Evolutionary conservation across 2,888 invertebrate genomes (phyloP).

Genomic region (Nemotelus pantherinus): DNA sequence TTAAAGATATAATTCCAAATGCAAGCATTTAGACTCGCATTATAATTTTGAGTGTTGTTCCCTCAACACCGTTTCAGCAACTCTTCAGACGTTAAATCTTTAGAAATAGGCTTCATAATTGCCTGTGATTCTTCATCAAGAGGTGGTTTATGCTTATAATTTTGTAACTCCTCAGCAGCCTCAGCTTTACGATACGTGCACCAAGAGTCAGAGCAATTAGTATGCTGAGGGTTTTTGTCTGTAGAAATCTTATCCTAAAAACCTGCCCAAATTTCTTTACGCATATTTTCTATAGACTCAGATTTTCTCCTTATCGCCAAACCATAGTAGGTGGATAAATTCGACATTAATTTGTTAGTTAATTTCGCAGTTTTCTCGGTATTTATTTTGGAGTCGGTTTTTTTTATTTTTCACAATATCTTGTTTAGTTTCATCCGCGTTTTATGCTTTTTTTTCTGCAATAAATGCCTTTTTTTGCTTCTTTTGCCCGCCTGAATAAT

Average conservation of each 20-base stretch:
- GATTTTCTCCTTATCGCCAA: slow-evolving; percentile 17
- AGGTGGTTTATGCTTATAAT: slow-evolving; percentile 29
- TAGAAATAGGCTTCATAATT: not conserved
- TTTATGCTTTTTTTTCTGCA: too few relatives aligned
- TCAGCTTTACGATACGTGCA: slow-evolving; percentile 27
- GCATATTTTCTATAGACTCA: slow-evolving; percentile 10
- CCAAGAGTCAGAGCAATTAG: slow-evolving; percentile 17
- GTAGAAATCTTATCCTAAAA: not conserved
- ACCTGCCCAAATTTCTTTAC: not conserved
- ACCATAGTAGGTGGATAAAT: slow-evolving; percentile 16
- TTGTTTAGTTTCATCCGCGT: too few relatives aligned
- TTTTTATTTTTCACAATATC: too few relatives aligned
- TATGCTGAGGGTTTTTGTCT: slow-evolving; percentile 16
- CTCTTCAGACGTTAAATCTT: slow-evolving; percentile 8
- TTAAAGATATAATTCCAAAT: not conserved
- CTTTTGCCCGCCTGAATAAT: too few relatives aligned
- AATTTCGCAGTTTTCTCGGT: not conserved
- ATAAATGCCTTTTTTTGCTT: too few relatives aligned
- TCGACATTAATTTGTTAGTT: slow-evolving; percentile 28
- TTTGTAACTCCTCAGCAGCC: slow-evolving; percentile 16
- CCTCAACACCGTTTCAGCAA: slow-evolving; percentile 12
- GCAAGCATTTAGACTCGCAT: not conserved
- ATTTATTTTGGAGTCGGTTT: too few relatives aligned
- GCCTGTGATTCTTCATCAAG: slow-evolving; percentile 17
- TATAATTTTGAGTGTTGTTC: not conserved